Percentiles rank a stretch among this genome's conserved stretches.
These are phyloP conservation scores for Diceros bicornis DNA, from an alignment of 2,797 vertebrate genomes.

Conservation along the genomic window DNA sequence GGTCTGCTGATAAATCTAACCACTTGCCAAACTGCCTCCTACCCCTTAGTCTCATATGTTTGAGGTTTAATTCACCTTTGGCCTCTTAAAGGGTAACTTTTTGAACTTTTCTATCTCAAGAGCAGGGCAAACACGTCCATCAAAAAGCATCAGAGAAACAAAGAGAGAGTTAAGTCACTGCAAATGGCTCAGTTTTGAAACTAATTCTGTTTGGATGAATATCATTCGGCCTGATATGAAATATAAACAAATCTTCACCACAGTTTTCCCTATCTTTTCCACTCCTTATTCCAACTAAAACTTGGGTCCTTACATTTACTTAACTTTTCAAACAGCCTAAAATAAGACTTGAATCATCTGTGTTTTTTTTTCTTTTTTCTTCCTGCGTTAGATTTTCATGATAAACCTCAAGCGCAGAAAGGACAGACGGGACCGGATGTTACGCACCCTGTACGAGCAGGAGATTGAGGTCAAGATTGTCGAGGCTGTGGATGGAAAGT, in stretches of 20 bases:
- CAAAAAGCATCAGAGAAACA: neutral
- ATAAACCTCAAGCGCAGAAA: constrained; percentile 96
- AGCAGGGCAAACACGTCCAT: neutral
- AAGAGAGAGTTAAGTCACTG: neutral
- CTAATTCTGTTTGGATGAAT: neutral
- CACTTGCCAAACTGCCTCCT: neutral
- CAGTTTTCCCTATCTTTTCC: neutral
- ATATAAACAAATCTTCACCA: neutral
- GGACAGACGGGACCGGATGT: constrained; percentile 95
- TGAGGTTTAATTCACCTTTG: neutral
- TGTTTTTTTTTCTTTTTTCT: constrained; percentile 39
- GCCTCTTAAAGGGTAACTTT: neutral
- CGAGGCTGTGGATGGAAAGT: constrained; percentile 98
- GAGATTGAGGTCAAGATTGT: constrained; percentile 93
- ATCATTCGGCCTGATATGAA: neutral
- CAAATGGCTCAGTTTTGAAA: neutral
- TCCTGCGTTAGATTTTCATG: constrained; percentile 92
- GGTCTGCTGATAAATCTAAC: neutral
- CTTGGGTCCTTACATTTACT: neutral
- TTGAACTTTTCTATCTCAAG: neutral
- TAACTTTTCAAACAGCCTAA: neutral
- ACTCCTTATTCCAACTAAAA: neutral
- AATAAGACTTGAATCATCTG: neutral
- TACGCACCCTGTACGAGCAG: constrained; percentile 93
- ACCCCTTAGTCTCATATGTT: neutral